Conservation (phyloP, 2,888 invertebrate genomes). For the Diaperis boleti region DNA sequence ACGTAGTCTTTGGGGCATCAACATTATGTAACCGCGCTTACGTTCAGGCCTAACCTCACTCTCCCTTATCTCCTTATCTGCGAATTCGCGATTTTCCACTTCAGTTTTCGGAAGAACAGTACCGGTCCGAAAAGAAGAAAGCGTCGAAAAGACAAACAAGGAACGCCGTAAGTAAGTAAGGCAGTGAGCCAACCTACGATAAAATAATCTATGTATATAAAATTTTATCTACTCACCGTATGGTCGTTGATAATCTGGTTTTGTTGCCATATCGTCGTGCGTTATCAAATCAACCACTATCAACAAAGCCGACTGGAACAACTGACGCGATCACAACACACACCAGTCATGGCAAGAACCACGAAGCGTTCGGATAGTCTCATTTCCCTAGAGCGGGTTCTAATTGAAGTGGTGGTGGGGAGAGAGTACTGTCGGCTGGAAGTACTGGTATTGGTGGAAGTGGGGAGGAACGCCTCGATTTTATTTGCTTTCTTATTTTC, state of each 20-base stretch:
- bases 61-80: too few relatives aligned
- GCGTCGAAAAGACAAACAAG: slow-evolving; percentile 36
- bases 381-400: slow-evolving; percentile 29
- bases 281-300: slow-evolving; percentile 64
- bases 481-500: slow-evolving; percentile 50
- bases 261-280: slow-evolving; percentile 64
- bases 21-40: too few relatives aligned
- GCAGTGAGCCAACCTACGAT: slow-evolving; percentile 56
- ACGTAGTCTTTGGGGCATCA: too few relatives aligned
- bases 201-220: slow-evolving; percentile 63
- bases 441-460: slow-evolving; percentile 44
- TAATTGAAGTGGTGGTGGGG: slow-evolving; percentile 32
- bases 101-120: too few relatives aligned
- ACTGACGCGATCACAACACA: slow-evolving; percentile 33
- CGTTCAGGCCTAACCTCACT: too few relatives aligned
- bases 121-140: slow-evolving; percentile 7
- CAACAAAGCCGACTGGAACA: slow-evolving; percentile 49
- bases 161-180: too few relatives aligned
- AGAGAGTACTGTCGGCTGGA: slow-evolving; percentile 20
- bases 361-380: slow-evolving; percentile 42
- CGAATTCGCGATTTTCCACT: too few relatives aligned
- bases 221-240: slow-evolving; percentile 65
- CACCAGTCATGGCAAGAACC: slow-evolving; percentile 40
- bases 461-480: slow-evolving; percentile 58
- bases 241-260: slow-evolving; percentile 64